Conservation (phyloP, 2,113 vertebrate species). For the Falcunculus frontatus region DNA sequence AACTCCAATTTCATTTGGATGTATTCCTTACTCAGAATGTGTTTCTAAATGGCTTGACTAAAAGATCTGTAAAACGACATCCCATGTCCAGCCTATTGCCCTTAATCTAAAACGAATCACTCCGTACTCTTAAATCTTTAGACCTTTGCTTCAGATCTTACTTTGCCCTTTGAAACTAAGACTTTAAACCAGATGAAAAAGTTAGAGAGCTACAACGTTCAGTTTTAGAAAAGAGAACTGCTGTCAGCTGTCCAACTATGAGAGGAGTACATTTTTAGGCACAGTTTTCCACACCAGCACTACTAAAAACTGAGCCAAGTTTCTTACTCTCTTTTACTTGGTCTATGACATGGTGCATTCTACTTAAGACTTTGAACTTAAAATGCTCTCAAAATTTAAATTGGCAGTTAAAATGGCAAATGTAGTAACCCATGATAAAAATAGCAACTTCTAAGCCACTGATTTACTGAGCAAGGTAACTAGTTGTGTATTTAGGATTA, state of each 20-base stretch:
- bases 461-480: neutral
- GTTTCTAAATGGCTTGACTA: neutral
- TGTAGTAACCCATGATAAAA: neutral
- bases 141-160: neutral
- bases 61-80: neutral
- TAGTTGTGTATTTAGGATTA: neutral
- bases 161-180: neutral
- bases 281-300: neutral
- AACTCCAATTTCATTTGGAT: neutral
- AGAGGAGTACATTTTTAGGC: neutral
- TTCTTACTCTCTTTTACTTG: neutral
- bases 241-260: neutral
- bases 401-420: neutral
- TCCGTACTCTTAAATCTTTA: rapidly evolving
- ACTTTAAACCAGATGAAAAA: neutral
- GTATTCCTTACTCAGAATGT: neutral
- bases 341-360: neutral
- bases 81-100: no score
- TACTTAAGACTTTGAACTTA: neutral
- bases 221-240: neutral
- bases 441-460: neutral
- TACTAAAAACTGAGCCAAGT: neutral
- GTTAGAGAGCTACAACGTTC: neutral
- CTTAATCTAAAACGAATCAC: neutral
- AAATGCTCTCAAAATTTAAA: neutral